Evolutionary conservation across 2,888 invertebrate genomes (phyloP).

Genomic region (Pristionchus fissidentatus): DNA sequence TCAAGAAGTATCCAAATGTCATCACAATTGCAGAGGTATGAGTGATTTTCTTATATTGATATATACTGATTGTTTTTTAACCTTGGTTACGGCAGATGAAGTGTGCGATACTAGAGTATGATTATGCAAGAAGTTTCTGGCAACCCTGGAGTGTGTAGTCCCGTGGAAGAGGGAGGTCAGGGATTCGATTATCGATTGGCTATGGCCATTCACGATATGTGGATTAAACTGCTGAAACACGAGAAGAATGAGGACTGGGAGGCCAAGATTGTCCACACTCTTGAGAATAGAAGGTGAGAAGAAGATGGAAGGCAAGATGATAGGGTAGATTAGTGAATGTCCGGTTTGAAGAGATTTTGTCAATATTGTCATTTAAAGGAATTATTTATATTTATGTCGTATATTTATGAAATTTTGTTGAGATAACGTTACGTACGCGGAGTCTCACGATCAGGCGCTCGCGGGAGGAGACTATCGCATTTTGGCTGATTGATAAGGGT

Average conservation of each 20-base stretch:
- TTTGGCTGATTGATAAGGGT: slow-evolving; percentile 83
- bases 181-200: slow-evolving; percentile 96
- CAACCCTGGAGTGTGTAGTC: slow-evolving; percentile 96
- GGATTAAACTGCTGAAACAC: slow-evolving; percentile 84
- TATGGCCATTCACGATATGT: slow-evolving; percentile 99
- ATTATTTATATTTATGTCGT: too few species aligned
- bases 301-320: neutral
- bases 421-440: slow-evolving; percentile 95
- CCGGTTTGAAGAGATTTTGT: too few species aligned
- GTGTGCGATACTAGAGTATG: too few species aligned
- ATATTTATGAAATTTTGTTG: too few species aligned
- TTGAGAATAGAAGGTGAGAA: slow-evolving; percentile 84
- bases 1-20: slow-evolving; percentile 82
- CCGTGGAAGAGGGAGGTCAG: slow-evolving; percentile 89
- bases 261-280: slow-evolving; percentile 89
- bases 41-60: neutral
- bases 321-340: too few species aligned
- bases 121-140: slow-evolving; percentile 90
- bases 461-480: slow-evolving; percentile 99
- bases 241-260: slow-evolving; percentile 92
- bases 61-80: too few species aligned
- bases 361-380: too few species aligned
- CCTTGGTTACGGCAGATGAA: too few species aligned
- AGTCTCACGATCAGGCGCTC: slow-evolving; percentile 97
- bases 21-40: slow-evolving; percentile 94